Base-by-base conservation (phyloP, 2,797 vertebrate genomes). In the Ctenochaetus hawaiiensis region DNA sequence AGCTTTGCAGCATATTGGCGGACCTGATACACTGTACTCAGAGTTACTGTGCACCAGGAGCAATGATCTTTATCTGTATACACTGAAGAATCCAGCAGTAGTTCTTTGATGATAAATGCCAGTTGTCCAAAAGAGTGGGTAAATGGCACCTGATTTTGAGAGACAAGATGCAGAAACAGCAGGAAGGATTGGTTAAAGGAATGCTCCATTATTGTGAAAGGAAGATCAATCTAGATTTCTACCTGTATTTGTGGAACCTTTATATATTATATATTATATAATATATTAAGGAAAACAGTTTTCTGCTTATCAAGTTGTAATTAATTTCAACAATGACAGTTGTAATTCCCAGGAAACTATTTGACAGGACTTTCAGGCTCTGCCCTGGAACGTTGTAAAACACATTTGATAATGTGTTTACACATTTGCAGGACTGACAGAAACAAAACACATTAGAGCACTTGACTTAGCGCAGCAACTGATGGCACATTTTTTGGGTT, bases 11-110 rank as follows among this genome's bases (percentile, higher is more conserved):
- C 73, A 67, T 77, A 80, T 69, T 72, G 71, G 61, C 78, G 52
- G 13, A 72, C 49, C 45, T 43, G 51, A 71, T 70, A 51, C 63
- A 78, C 43, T 63, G 47, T 67, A 51, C 70, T 68, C 63, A 67
- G 39, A 74, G 57, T 68, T 60, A 78, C 61, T 53, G 49, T 0
- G 12, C 60, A 75, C 44, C 61, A 72, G 37, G 9, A 67, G 60
- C 70, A 75, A 26, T 82, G 73, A 80, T 77, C 67, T 75, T 77
- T 67, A 82, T 75, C 68, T 71, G 74, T 67, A 76, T 71, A 51
- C 67, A 59, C 0, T 37, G 67, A 64, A 69, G 64, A 75, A 77
- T 72, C 48, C 18, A 23, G 26, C 34, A 77, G 49, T 72, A 66
- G 64, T 72, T 67, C 37, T 58, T 53, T 30, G 16, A 60, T 65